Evolutionary conservation across 2,113 vertebrate genomes (phyloP).

Genomic region (Hemiscyllium ocellatum): DNA sequence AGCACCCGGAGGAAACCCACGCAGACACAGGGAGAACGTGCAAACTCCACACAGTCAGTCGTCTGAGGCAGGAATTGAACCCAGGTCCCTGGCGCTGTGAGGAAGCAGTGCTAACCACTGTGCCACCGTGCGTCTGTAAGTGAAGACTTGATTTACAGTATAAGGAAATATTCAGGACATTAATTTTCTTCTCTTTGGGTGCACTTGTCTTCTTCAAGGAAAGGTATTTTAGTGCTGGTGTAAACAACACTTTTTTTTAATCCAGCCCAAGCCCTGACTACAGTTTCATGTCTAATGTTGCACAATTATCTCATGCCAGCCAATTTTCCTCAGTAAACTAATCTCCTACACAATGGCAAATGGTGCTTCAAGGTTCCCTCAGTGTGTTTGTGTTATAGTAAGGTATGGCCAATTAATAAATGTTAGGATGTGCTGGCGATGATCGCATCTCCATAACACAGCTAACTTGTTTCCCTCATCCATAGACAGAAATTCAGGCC

Average conservation of each 20-base stretch:
- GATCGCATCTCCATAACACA: no score
- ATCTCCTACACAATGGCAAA: background rate
- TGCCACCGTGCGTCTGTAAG: no score
- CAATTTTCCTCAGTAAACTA: background rate
- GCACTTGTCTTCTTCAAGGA: background rate
- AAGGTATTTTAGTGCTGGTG: background rate
- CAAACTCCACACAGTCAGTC: no score
- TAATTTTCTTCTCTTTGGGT: background rate
- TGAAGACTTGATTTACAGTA: background rate
- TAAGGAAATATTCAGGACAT: background rate
- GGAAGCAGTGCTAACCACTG: no score
- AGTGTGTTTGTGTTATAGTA: background rate
- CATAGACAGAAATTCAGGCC: no score
- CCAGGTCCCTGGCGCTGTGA: no score
- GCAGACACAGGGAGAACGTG: no score
- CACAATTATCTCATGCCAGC: background rate
- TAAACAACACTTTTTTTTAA: background rate
- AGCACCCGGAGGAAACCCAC: no score
- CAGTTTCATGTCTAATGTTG: background rate
- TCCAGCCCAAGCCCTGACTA: background rate
- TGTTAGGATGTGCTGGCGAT: no score
- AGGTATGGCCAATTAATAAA: background rate
- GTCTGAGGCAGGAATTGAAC: no score
- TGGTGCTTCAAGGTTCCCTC: background rate
- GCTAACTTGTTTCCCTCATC: no score